Evolutionary conservation across 2,888 invertebrate species (phyloP).

Genomic region (Calliphora vomitoria): DNA sequence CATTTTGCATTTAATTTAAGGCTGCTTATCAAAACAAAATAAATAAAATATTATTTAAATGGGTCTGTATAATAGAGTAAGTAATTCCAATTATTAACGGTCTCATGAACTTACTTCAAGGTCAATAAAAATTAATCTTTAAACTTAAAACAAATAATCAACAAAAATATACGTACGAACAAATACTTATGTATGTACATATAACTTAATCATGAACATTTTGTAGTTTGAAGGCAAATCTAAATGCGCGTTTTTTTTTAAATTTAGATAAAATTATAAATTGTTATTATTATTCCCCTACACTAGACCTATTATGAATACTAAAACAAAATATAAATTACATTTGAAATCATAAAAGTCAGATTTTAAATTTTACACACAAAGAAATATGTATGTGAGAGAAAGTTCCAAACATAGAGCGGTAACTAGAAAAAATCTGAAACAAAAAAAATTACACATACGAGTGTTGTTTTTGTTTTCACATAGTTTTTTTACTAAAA

Average conservation of each 20-base stretch:
- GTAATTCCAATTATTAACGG: conserved; percentile 20
- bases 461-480: too few species aligned
- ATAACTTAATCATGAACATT: too few species aligned
- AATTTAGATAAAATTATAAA: too few species aligned
- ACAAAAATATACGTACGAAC: conserved; percentile 13
- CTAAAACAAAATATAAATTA: neutral
- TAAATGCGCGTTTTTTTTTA: too few species aligned
- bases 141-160: conserved; percentile 30
- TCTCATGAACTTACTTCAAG: conserved; percentile 61
- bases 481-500: too few species aligned
- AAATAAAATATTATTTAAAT: neutral
- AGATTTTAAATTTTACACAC: conserved; percentile 1
- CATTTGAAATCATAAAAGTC: neutral
- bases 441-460: too few species aligned
- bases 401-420: too few species aligned
- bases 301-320: too few species aligned
- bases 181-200: neutral
- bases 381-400: neutral
- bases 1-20: neutral
- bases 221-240: too few species aligned
- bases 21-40: neutral
- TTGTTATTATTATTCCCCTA: too few species aligned
- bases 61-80: neutral
- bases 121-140: conserved; percentile 33
- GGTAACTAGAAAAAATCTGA: too few species aligned